A percentile compares a stretch with the other conserved stretches of the same genome.
phyloP scores from a whole-genome alignment of 2,888 invertebrate genomes.

The Cynaeus angustus region DNA sequence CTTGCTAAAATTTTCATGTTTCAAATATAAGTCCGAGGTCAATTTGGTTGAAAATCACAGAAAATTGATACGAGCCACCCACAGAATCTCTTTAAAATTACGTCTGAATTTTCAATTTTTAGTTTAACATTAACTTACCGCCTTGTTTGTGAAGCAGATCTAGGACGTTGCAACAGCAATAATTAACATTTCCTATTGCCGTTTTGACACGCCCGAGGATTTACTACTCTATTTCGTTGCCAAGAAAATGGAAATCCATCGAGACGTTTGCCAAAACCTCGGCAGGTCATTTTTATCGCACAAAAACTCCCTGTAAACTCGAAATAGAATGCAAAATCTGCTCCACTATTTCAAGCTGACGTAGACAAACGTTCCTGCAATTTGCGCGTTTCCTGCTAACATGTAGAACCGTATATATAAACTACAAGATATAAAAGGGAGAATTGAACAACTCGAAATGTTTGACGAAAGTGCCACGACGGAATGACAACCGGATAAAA shows the following conservation, averaged over 20 bases:
- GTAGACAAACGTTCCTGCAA: slow-evolving; percentile 60
- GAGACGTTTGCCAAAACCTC: slow-evolving; percentile 57
- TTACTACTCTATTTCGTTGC: slow-evolving; percentile 41
- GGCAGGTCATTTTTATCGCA: slow-evolving; percentile 55
- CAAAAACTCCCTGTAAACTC: slow-evolving; percentile 54
- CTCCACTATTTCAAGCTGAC: slow-evolving; percentile 61
- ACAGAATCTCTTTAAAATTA: too few species aligned
- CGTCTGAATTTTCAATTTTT: background rate
- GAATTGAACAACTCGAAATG: slow-evolving; percentile 50
- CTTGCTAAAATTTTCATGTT: too few species aligned
- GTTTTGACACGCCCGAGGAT: slow-evolving; percentile 24
- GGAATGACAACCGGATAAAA: slow-evolving; percentile 56
- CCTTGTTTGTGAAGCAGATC: slow-evolving; percentile 1
- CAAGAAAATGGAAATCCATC: slow-evolving; percentile 56
- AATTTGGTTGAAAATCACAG: too few species aligned
- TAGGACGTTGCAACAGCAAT: slow-evolving; percentile 25
- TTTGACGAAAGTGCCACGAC: slow-evolving; percentile 53
- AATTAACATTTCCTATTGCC: slow-evolving; percentile 23
- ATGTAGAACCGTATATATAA: slow-evolving; percentile 55
- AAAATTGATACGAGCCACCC: too few species aligned
- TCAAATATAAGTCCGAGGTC: too few species aligned
- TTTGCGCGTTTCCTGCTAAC: slow-evolving; percentile 62
- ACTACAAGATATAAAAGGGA: slow-evolving; percentile 51
- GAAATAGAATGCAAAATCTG: slow-evolving; percentile 61
- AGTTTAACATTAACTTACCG: too few species aligned